phyloP scores from a whole-genome alignment of 2,113 vertebrate species.

The Parus major region DNA sequence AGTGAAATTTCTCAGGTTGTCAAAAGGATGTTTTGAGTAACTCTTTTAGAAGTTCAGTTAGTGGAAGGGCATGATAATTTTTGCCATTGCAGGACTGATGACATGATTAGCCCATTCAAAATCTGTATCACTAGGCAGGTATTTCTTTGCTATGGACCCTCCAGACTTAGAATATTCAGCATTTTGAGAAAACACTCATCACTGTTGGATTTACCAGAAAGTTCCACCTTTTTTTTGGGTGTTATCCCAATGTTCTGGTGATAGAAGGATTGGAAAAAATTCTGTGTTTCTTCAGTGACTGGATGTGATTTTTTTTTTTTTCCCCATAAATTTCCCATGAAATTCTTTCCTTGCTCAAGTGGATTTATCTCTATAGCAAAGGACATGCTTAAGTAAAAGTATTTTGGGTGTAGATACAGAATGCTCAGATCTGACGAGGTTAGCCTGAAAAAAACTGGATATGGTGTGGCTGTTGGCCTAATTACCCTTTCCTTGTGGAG shows the following conservation, averaged over 20 bases:
- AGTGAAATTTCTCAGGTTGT: neutral
- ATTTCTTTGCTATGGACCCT: neutral
- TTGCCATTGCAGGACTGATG: neutral
- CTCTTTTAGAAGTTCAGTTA: neutral
- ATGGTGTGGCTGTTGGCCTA: neutral
- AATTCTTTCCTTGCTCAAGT: neutral
- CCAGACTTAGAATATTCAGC: neutral
- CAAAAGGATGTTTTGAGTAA: neutral
- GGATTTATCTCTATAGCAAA: neutral
- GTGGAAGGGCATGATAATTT: neutral
- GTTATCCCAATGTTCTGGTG: neutral
- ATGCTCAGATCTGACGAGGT: neutral
- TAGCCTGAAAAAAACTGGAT: neutral
- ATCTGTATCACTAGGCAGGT: neutral
- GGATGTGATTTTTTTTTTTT: neutral
- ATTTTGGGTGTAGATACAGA: neutral
- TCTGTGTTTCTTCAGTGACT: neutral
- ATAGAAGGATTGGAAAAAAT: neutral
- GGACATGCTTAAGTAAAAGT: neutral
- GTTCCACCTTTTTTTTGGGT: neutral
- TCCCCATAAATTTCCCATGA: neutral
- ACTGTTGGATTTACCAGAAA: neutral
- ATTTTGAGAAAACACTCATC: neutral
- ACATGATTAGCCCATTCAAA: neutral
- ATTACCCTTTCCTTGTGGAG: neutral